Percentiles rank a stretch among this genome's conserved stretches.
phyloP scores from a whole-genome alignment of 2,888 invertebrate species.

The Morpho helenor region DNA sequence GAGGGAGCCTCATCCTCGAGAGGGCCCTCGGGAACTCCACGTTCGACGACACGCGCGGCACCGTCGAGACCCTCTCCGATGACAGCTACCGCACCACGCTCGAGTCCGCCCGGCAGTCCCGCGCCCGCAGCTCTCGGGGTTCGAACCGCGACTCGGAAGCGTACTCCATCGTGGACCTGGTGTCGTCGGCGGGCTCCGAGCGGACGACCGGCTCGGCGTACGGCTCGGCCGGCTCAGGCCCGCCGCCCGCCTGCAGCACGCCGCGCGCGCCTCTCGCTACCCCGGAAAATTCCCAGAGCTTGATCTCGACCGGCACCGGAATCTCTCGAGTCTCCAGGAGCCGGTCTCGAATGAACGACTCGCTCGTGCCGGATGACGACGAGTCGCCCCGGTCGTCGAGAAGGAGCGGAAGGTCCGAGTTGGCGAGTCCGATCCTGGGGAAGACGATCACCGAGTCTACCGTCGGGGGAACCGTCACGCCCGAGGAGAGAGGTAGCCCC shows the following conservation, averaged over 20 bases:
- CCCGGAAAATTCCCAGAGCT: constrained; percentile 25
- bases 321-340: constrained; percentile 43
- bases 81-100: constrained; percentile 30
- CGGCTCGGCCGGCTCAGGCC: constrained; percentile 42
- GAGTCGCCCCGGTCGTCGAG: constrained; percentile 28
- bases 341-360: constrained; percentile 50
- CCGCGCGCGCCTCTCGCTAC: constrained; percentile 36
- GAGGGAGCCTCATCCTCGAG: constrained; percentile 42
- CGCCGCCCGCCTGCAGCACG: background rate
- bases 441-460: constrained; percentile 15
- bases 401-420: constrained; percentile 6
- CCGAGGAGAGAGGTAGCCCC: constrained; percentile 48
- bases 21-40: constrained; percentile 34
- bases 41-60: constrained; percentile 21
- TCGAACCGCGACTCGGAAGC: constrained; percentile 41
- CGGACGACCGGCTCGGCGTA: constrained; percentile 38
- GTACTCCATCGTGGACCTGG: constrained; percentile 63
- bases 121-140: constrained; percentile 38
- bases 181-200: constrained; percentile 42
- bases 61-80: constrained; percentile 30
- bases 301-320: constrained; percentile 28
- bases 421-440: constrained; percentile 9
- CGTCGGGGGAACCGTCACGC: constrained; percentile 43
- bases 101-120: constrained; percentile 34
- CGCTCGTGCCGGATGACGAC: constrained; percentile 41